Evolutionary conservation across 2,797 vertebrate species (phyloP), one percentile per base, ranked within the genome.

Genomic region (Calcarius lapponicus): DNA sequence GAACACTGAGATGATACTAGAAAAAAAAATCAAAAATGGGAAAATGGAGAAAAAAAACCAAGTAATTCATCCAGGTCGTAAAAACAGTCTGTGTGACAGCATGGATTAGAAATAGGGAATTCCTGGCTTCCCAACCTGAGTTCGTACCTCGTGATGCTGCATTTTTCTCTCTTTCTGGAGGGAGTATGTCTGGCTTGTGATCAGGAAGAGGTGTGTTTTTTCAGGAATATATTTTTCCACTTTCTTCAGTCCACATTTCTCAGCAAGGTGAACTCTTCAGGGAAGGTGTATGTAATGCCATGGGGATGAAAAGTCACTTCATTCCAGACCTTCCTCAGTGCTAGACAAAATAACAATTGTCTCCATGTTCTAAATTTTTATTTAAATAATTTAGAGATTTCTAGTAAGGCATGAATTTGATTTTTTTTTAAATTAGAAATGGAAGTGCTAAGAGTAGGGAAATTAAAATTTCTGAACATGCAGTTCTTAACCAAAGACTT

Each of bases 101-200:
- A 57, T 71, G 75, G 70, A 31, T 93, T 95, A 80, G 87, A 93
- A 93, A 36, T 16, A 56, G 84, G 82, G 85, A 73, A 74, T 86
- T 95, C 81, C 83, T 93, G 94, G 72, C 88, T 93, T 69, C 61
- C 47, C 75, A 17, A 71, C 60, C 47, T 25, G 34, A 53, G 64
- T 69, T 91, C 78, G 4, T 80, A 82, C 67, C 75, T 92, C 32
- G 61, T 70, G 72, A 50, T 94, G 90, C 70, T 87, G 74, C 88
- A 50, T 94, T 95, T 93, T 82, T 71, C 60, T 70, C 43, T 78
- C 34, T 31, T 93, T 82, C 72, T 96, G 75, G 82, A 93, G 54
- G 40, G 72, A 72, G n/a, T 26, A 28, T 66, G 34, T 88, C 90
- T 93, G 88, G 69, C 61, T 25, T 38, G 40, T 69, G 79, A 72